Base-by-base conservation (phyloP, 2,113 vertebrate species). In the Variabilichromis moorii region DNA sequence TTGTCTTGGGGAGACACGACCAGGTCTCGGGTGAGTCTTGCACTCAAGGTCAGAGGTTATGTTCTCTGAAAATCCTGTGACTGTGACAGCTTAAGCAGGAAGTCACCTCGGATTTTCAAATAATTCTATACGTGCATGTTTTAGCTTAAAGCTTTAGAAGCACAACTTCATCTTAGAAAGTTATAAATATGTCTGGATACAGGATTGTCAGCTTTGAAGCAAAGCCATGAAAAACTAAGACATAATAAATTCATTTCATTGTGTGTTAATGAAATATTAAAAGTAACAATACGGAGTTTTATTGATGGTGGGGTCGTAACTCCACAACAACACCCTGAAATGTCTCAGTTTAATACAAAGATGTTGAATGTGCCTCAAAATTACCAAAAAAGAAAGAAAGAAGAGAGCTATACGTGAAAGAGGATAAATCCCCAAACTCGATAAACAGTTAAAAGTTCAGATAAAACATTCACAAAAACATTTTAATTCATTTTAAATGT, bases 211-310 rank as follows among this genome's bases (percentile, higher is more conserved):
- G 13, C 21, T 73, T 45, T 73, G 13, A 45, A 45, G 21, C n/a
- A 73, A 73, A 45, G 17, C 35, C 12, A 0, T 42, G n/a, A 1
- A 3, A 71, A 40, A 42, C 35, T 3, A 42, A 71, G 7, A 68
- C 37, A n/a, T 8, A 6, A 68, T 68, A 0, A 40, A 21, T 40
- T 24, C 8, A 24, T 71, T 42, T 61, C 26, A 31, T 31, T 61
- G 26, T 10, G 57, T 61, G 26, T 61, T 61, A 61, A 61, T 61
- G 5, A 61, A 61, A 59, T 31, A 61, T 61, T 61, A 31, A 61
- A 61, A 61, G 57, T 61, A 61, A 59, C 3, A 59, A 9, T 59
- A 59, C 8, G 2, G 26, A 59, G 8, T 59, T 59, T 59, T 59
- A 0, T 59, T 61, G 16, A 33, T 31, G 57, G 28, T 61, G 13